A percentile compares a stretch with the other conserved stretches of the same genome.
Evolutionary conservation across 2,113 vertebrate species (phyloP).

Genomic region (Pygoscelis adeliae): DNA sequence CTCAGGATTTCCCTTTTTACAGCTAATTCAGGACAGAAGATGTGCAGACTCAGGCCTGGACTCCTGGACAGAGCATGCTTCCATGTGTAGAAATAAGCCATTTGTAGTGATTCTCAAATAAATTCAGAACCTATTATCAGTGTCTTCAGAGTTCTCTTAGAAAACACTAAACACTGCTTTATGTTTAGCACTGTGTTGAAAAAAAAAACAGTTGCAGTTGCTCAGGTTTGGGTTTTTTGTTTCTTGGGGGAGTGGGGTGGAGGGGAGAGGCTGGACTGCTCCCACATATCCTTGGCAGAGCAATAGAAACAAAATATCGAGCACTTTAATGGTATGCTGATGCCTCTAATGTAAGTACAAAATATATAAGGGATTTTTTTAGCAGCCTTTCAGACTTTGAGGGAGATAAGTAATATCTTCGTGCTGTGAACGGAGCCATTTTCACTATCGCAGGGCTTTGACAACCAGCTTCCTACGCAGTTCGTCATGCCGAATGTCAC

Average conservation of each 20-base stretch:
- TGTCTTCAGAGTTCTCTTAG: not conserved
- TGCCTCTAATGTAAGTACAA: slow-evolving; percentile 44
- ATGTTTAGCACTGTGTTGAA: not conserved
- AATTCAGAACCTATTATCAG: not conserved
- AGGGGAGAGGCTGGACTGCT: not conserved
- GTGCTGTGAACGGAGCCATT: slow-evolving; percentile 59
- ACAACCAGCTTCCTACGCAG: slow-evolving; percentile 59
- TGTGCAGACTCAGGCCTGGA: not conserved
- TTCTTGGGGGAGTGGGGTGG: not conserved
- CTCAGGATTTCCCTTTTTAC: not conserved
- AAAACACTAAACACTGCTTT: not conserved
- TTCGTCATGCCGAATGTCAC: slow-evolving; percentile 54
- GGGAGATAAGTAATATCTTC: slow-evolving; percentile 55
- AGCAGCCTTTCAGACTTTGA: slow-evolving; percentile 19
- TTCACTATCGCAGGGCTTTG: slow-evolving; percentile 60
- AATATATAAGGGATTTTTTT: slow-evolving; percentile 24
- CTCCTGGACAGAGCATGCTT: not conserved
- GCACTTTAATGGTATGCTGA: not conserved
- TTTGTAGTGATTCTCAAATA: not conserved
- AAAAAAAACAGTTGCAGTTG: not conserved
- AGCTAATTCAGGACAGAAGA: not conserved
- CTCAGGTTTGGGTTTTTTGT: not conserved
- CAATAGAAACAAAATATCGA: slow-evolving; percentile 11
- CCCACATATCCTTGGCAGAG: not conserved
- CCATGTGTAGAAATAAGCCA: not conserved